These are phyloP conservation scores for Andrena marginata DNA, from an alignment of 2,888 invertebrate genomes.

Conservation along the genomic window DNA sequence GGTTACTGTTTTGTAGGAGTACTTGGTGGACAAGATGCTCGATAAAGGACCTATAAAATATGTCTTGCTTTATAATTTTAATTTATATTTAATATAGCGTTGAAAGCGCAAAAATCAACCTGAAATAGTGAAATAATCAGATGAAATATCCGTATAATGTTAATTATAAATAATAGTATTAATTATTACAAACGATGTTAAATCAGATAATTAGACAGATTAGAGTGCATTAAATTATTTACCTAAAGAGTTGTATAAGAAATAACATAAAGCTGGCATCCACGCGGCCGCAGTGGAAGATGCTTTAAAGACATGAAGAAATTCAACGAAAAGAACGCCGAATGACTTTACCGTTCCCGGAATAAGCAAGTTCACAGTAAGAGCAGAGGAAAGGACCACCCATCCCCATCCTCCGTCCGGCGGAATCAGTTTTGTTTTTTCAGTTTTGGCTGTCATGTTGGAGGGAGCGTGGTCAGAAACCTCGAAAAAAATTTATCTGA, in stretches of 20 bases:
- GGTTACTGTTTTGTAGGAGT: constrained; percentile 93
- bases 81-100: background rate
- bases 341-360: constrained; percentile 96
- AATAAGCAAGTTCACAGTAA: constrained; percentile 93
- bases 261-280: constrained; percentile 94
- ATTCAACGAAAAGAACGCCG: constrained; percentile 94
- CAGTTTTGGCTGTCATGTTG: constrained; percentile 64
- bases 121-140: background rate
- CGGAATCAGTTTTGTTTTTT: constrained; percentile 81
- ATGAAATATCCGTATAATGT: background rate
- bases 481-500: constrained; percentile 35
- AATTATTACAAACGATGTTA: background rate
- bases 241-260: constrained; percentile 95
- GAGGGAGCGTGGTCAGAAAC: background rate
- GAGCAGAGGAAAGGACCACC: constrained; percentile 86
- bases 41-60: constrained; percentile 91
- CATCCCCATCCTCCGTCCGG: constrained; percentile 86
- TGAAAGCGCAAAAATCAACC: background rate
- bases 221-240: constrained; percentile 74
- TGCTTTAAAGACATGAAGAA: constrained; percentile 92
- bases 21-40: constrained; percentile 93
- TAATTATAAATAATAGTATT: background rate
- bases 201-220: background rate
- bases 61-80: background rate
- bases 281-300: constrained; percentile 92